A percentile compares a stretch with the other conserved stretches of the same genome.
Evolutionary conservation across 2,113 vertebrate species (phyloP).

Genomic region (Campylomormyrus tamandua): DNA sequence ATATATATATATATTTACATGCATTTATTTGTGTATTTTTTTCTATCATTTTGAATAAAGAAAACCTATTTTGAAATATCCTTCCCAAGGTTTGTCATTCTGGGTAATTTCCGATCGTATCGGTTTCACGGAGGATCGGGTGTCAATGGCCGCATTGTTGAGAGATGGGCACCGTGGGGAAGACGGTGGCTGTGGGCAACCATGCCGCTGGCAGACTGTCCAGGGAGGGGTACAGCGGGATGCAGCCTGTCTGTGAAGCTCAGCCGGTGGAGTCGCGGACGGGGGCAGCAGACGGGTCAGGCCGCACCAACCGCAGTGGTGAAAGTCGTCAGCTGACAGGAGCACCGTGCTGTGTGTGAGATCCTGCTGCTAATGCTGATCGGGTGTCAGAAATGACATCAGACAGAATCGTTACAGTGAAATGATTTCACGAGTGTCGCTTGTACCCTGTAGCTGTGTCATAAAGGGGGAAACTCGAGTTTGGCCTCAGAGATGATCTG

Average conservation of each 20-base stretch:
- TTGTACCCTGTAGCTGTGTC: background rate
- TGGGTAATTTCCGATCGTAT: background rate
- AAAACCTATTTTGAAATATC: background rate
- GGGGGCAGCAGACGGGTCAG: background rate
- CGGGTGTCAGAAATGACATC: background rate
- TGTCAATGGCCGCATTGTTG: background rate
- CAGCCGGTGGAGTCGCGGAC: background rate
- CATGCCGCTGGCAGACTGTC: background rate
- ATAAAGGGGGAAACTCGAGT: background rate
- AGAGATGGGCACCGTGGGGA: background rate
- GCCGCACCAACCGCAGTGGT: background rate
- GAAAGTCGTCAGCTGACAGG: background rate
- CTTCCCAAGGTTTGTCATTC: background rate
- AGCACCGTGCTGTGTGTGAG: background rate
- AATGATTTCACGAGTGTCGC: background rate
- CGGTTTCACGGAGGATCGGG: background rate
- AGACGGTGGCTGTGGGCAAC: background rate
- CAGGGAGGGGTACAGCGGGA: background rate
- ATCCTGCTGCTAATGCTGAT: background rate
- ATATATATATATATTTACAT: constrained; percentile 12
- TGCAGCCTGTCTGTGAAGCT: background rate
- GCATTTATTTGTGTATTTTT: constrained; percentile 18
- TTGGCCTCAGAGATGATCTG: background rate
- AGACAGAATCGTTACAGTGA: background rate
- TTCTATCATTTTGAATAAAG: constrained; percentile 18